These are phyloP conservation scores for Lytechinus pictus DNA, from an alignment of 35 echinoderm and acorn worm genomes.

Conservation along the genomic window DNA sequence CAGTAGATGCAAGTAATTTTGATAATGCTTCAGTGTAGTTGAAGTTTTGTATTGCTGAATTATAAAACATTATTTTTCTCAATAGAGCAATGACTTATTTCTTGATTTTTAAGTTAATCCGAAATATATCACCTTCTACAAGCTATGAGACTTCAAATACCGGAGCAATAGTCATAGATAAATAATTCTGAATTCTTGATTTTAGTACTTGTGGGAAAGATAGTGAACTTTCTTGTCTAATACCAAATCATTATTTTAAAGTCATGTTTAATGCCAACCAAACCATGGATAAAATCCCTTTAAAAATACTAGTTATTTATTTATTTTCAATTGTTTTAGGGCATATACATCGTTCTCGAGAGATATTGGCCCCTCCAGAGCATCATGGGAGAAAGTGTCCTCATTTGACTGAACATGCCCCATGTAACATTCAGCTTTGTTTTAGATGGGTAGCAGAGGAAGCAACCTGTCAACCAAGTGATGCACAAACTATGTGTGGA, in stretches of 20 bases:
- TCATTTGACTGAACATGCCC: constrained; percentile 70
- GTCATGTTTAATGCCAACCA: no score
- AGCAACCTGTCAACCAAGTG: constrained; percentile 46
- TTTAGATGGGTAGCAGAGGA: constrained; percentile 72
- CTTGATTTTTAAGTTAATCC: no score
- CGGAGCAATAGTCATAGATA: no score
- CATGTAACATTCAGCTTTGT: constrained; percentile 70
- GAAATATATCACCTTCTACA: no score
- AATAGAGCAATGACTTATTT: background rate
- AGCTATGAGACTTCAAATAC: no score
- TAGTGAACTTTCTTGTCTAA: no score
- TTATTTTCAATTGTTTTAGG: constrained; percentile 53
- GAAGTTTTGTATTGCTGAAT: background rate
- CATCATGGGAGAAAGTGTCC: constrained; percentile 72
- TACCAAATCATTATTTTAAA: no score
- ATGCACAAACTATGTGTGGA: constrained; percentile 71
- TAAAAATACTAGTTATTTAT: background rate
- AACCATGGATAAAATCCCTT: no score
- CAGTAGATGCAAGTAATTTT: no score
- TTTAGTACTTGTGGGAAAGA: no score
- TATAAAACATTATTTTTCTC: background rate
- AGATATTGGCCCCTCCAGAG: constrained; percentile 56
- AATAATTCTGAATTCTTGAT: no score
- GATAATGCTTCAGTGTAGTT: background rate
- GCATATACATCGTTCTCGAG: constrained; percentile 63